A percentile compares a stretch with the other conserved stretches of the same genome.
These are phyloP conservation scores for Harmothoe impar DNA, from an alignment of 2,888 invertebrate genomes.

Conservation along the genomic window DNA sequence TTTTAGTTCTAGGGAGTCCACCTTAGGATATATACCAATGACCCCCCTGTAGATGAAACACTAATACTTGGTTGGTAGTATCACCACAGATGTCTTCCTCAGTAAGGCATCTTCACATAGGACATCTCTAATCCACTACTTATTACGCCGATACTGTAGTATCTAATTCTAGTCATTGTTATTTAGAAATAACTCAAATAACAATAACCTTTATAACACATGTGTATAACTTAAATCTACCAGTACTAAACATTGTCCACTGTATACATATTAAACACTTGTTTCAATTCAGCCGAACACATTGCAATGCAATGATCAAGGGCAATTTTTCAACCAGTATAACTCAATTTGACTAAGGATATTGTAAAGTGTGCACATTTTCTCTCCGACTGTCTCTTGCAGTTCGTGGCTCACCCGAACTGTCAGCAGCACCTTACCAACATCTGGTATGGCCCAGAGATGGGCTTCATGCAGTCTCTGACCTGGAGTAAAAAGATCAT, in stretches of 20 bases:
- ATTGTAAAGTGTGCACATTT: neutral
- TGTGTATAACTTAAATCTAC: constrained; percentile 15
- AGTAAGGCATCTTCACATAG: too few relatives aligned
- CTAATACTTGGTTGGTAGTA: neutral
- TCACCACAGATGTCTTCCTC: neutral
- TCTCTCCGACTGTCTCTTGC: constrained; percentile 67
- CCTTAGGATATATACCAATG: too few relatives aligned
- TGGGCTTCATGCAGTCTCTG: constrained; percentile 86
- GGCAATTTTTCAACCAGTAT: too few relatives aligned
- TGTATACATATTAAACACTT: too few relatives aligned
- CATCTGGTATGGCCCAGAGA: constrained; percentile 88
- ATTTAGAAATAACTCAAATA: neutral
- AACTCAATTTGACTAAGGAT: neutral
- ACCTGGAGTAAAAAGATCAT: constrained; percentile 83
- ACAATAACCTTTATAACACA: constrained; percentile 5
- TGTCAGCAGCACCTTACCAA: constrained; percentile 88
- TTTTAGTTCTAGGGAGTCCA: too few relatives aligned
- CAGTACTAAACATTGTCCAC: too few relatives aligned
- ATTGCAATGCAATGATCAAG: too few relatives aligned
- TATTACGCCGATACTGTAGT: neutral
- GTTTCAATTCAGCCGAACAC: too few relatives aligned
- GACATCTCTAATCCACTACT: too few relatives aligned
- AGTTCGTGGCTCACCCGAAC: constrained; percentile 90
- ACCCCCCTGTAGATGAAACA: neutral
- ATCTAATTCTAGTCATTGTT: too few relatives aligned